Base-by-base conservation (phyloP, 2,797 vertebrate species). In the Spondyliosoma cantharus region DNA sequence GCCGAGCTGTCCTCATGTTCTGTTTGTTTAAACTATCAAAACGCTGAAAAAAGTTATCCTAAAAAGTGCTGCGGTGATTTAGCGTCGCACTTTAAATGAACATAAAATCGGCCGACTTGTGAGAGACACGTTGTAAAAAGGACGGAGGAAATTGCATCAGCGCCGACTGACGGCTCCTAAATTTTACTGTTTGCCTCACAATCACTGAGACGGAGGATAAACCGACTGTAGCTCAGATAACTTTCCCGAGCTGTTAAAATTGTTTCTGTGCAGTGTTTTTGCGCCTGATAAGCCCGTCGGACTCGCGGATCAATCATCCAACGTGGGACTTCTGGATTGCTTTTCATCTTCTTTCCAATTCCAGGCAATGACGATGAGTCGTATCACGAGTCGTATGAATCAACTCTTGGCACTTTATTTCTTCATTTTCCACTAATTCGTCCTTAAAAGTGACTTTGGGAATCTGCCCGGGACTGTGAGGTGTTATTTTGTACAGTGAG, bases 61-160 rank as follows among this genome's bases (percentile, higher is more conserved):
- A 32, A 25, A 68, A 73, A 13, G 49, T 4, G 0, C 58, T 16
- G 62, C 69, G 19, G 11, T 63, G 74, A 74, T 74, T 77, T 65
- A 77, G 27, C 42, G 1, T 48, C 52, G 49, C 20, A 56, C 27
- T 77, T 60, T n/a, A 46, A 42, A 46, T 13, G 45, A 52, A 62
- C 71, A 61, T 52, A 58, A 62, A 62, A 57, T 25, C 3, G 43
- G 63, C 43, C 9, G 73, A 58, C 8, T 48, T 53, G 22, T 7
- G 0, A 50, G 22, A 46, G 20, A 15, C n/a, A 48, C 37, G 54
- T 15, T 75, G 49, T 71, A 71, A 37, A 75, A 79, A 48, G 52
- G 46, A 58, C 12, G 46, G 46, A 43, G 49, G 19, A 53, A 52
- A 37, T 19, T 61, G 71, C 65, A 43, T 29, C 65, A 57, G 65